Percentiles rank a stretch among this genome's conserved stretches.
Conservation (phyloP, 2,888 invertebrate genomes). For the Orthosia gracilis region DNA sequence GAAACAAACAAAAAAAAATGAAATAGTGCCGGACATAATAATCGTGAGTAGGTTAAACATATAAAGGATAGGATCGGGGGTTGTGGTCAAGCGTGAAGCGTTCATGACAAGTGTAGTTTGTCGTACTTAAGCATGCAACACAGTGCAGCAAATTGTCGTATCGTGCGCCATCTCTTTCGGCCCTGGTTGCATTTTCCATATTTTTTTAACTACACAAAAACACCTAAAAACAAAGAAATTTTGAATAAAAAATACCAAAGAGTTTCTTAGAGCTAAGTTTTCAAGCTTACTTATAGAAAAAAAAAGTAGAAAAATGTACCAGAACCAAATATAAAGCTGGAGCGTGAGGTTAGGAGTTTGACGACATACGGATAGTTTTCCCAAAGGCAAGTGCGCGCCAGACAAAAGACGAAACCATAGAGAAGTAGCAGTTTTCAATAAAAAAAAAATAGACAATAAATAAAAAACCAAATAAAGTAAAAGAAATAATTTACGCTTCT, state of each 20-base stretch:
- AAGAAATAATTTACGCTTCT: background rate
- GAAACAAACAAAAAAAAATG: conserved; percentile 55
- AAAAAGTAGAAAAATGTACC: conserved; percentile 83
- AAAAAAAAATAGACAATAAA: background rate
- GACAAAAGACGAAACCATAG: background rate
- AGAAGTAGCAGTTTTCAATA: background rate
- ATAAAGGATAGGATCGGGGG: conserved; percentile 50
- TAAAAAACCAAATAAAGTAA: background rate
- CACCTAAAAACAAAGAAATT: conserved; percentile 85
- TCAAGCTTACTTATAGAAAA: conserved; percentile 65
- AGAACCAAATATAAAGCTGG: conserved; percentile 85
- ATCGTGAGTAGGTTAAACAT: conserved; percentile 62
- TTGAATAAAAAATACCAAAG: conserved; percentile 71
- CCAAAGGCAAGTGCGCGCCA: conserved; percentile 13
- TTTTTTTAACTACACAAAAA: conserved; percentile 74
- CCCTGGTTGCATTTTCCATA: conserved; percentile 89
- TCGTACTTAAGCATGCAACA: conserved; percentile 78
- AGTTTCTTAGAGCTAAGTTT: conserved; percentile 53
- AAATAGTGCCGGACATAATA: conserved; percentile 62
- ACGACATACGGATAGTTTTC: conserved; percentile 21
- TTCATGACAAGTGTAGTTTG: conserved; percentile 59
- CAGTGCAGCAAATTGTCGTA: conserved; percentile 82
- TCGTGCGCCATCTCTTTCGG: conserved; percentile 88
- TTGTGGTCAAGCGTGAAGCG: conserved; percentile 75
- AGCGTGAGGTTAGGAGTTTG: conserved; percentile 36